These are phyloP conservation scores for Liopterus haemorrhoidalis DNA, from an alignment of 2,888 invertebrate species.

Conservation along the genomic window DNA sequence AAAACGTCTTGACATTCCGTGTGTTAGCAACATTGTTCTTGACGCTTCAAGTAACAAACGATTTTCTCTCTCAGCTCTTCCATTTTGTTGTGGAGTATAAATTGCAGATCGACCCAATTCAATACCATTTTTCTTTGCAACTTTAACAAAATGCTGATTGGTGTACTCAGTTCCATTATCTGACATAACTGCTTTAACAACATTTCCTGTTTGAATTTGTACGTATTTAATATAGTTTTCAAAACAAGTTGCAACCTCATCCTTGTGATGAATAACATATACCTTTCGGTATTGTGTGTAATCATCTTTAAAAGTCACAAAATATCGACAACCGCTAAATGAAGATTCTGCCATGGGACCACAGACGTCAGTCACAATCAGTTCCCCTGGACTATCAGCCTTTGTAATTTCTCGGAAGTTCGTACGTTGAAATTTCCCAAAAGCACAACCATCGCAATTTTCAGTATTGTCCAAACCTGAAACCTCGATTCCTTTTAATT, in stretches of 20 bases:
- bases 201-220: conserved; percentile 16
- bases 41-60: conserved; percentile 13
- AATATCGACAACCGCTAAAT: conserved; percentile 15
- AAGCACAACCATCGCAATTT: conserved; percentile 19
- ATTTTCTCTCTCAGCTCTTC: conserved; percentile 18
- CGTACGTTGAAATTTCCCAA: conserved; percentile 23
- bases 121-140: too few relatives aligned
- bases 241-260: conserved; percentile 20
- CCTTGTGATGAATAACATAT: conserved; percentile 15
- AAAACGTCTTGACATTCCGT: conserved; percentile 16
- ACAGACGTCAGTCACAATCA: conserved; percentile 23
- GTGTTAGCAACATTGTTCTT: conserved; percentile 20
- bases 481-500: neutral
- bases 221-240: conserved; percentile 12
- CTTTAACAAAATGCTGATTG: conserved; percentile 7
- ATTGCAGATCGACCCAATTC: too few relatives aligned
- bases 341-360: conserved; percentile 23
- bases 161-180: conserved; percentile 23
- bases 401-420: conserved; percentile 20
- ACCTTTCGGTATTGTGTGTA: conserved; percentile 17
- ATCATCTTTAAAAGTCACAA: conserved; percentile 24
- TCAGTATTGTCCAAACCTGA: neutral
- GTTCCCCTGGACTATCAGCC: conserved; percentile 8
- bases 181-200: conserved; percentile 16
- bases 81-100: too few relatives aligned